Base-by-base conservation (phyloP, 2,888 invertebrate species). In the Imbricaverruca yamaguchii region DNA sequence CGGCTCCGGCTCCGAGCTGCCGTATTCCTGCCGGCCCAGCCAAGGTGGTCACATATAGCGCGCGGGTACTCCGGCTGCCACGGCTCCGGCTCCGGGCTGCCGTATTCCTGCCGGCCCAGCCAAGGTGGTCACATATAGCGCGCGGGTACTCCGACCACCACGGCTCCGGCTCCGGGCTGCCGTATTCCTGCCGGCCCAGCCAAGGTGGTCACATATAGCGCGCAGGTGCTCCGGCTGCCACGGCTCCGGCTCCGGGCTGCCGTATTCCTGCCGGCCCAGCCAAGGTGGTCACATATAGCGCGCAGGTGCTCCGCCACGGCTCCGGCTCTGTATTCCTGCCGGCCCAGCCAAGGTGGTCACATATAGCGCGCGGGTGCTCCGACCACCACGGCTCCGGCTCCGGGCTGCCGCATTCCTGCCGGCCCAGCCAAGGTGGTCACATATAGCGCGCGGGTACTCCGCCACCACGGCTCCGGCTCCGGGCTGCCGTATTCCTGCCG, bases 301-400 rank as follows among this genome's bases (percentile, higher is more conserved):
- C 81, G 79, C 53, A 81, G 67, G 11, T 63, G 61, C 21, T 80
- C 81, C 63, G 81, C 82, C 82, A 82, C 21, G 82, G 82, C 53
- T 81, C 77, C 23, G 81, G 82, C 61, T 81, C 63, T 18, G 80
- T 81, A 81, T 21, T 79, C 78, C 82, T 82, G 81, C 3, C 25
- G 39, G 61, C 10, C 12, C 6, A 1, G 3, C 7, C 55, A 12
- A 67, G 4, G 11, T 13, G 23, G 65, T 56, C 25, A 21, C 7
- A 80, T 59, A 57, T 39, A 39, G 53, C 15, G 23, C 81, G 79
- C 53, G 80, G 67, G 11, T 63, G 61, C 21, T 80, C 81, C 63
- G 81, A 81, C 57, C 81, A 81, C 82, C 82, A 82, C 21, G 82
- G 82, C 53, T 81, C 77, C 23, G 81, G 82, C 61, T 81, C 63